These are phyloP conservation scores for Papilio polyxenes DNA, from an alignment of 1,140 invertebrate species.

Conservation along the genomic window DNA sequence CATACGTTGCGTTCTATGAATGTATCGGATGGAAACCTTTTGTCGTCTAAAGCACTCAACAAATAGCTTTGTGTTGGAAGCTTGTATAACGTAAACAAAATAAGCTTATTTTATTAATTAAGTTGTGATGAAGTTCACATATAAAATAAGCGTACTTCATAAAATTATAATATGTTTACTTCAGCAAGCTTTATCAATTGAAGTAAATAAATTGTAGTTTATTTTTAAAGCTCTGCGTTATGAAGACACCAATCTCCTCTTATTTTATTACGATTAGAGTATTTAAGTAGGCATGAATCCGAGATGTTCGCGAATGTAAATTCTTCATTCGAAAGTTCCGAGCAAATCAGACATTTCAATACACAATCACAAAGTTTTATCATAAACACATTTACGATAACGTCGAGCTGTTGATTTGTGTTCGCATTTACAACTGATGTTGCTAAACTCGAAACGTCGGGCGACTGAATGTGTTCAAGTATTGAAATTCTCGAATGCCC, in stretches of 20 bases:
- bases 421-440: constrained; percentile 15
- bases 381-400: constrained; percentile 19
- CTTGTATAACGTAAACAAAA: constrained; percentile 8
- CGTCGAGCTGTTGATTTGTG: neutral
- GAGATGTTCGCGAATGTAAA: neutral
- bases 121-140: constrained; percentile 8
- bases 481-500: constrained; percentile 29
- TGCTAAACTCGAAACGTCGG: neutral
- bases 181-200: too few species aligned
- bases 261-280: too few species aligned
- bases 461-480: constrained; percentile 13
- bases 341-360: neutral
- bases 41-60: neutral
- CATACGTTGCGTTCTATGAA: neutral
- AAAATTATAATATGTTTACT: neutral
- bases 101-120: neutral
- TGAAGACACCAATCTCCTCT: too few species aligned
- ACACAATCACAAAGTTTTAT: constrained; percentile 4
- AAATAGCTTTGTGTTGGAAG: constrained; percentile 23
- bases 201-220: too few species aligned
- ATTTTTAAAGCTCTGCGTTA: too few species aligned
- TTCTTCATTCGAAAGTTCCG: neutral
- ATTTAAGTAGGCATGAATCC: neutral
- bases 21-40: neutral
- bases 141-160: neutral